Conservation (phyloP, 2,113 vertebrate species). For the Apaloderma vittatum region DNA sequence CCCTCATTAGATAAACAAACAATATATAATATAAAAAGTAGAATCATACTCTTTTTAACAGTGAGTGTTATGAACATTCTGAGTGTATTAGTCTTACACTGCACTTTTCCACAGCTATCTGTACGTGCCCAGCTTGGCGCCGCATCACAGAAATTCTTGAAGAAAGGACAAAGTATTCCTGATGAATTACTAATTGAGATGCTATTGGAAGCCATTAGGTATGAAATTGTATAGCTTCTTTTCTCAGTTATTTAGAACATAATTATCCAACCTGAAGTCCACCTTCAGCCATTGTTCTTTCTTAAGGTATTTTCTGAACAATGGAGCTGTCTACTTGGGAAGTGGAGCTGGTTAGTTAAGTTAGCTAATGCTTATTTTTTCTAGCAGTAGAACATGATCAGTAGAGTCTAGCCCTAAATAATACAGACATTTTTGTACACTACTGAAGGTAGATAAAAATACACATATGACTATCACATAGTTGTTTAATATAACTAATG, state of each 20-base stretch:
- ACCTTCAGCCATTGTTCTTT: background rate
- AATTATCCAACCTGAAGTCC: background rate
- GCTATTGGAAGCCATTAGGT: constrained; percentile 88
- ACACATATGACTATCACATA: background rate
- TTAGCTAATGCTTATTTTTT: background rate
- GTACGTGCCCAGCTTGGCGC: constrained; percentile 80
- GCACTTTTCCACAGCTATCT: constrained; percentile 75
- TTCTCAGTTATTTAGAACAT: background rate
- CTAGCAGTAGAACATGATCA: background rate
- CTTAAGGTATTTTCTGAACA: background rate
- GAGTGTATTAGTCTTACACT: background rate
- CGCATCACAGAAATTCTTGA: constrained; percentile 79
- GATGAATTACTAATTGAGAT: constrained; percentile 86
- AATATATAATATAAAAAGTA: background rate
- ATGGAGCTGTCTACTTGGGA: background rate
- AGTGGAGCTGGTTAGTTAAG: background rate
- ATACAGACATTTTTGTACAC: background rate
- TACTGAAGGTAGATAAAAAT: background rate
- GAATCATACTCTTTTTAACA: background rate
- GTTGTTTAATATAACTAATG: background rate
- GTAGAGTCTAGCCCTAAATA: background rate
- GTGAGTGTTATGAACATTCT: background rate
- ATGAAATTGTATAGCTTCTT: constrained; percentile 42
- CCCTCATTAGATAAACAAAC: background rate
- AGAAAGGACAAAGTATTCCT: constrained; percentile 81